Base-by-base conservation (phyloP, 2,888 invertebrate species). In the Lordiphosa andalusiaca region DNA sequence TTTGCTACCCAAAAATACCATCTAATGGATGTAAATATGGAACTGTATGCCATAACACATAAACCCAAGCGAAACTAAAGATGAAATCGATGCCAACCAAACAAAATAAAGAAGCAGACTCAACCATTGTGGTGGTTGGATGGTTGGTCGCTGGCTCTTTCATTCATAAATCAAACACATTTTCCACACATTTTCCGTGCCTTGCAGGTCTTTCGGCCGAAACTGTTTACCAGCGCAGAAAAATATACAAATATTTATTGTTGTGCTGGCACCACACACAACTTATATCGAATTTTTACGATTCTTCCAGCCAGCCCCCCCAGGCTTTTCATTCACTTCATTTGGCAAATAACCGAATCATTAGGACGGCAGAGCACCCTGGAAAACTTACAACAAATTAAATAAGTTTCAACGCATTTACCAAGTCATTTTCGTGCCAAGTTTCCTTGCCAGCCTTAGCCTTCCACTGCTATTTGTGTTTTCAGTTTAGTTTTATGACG, bases 401-500 rank as follows among this genome's bases (percentile, higher is more conserved):
- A 77, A 84, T 82, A 77, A 84, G 85, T 77, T 77, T 77, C 69
- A 69, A 75, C 80, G 63, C 85, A 80, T 85, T 84, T 77, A 71
- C 75, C 67, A 84, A 77, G 85, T 83, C 80, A 75, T 77, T 84
- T 84, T 53, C 71, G 52, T 58, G 78, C 68, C 71, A 69, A 74
- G 62, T 74, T 81, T 57, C 44, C 25, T 25, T 3, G 25, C 7
- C 25, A 25, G 25, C 25, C 25, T 25, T 25, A 25, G 25, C 25
- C 53, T 70, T 67, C 41, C 35, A 2, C 50, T 39, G 54, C 61
- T 77, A 71, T 77, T 83, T 77, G 83, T 83, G 66, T 84, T 16
- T 16, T 84, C 75, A 65, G 75, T 71, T 84, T 80, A 78, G 75
- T 77, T 77, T 77, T 71, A 75, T 69, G 69, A 59, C 30, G 40